Base-by-base conservation (phyloP, 2,888 invertebrate genomes). In the Parnassius smintheus region DNA sequence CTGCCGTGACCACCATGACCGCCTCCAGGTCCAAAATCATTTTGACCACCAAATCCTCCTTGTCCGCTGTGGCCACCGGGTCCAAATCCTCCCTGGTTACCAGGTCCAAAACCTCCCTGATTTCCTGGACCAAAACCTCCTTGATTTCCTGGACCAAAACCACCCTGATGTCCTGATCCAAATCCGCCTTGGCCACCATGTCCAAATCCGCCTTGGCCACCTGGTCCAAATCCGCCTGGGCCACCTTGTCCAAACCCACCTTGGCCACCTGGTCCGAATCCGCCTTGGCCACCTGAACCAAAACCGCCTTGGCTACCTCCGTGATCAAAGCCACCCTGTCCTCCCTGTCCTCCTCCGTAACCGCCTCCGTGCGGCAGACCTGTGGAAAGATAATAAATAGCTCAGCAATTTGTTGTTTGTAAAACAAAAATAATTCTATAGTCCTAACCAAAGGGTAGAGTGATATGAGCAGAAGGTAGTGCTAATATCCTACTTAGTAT, bases 161-260 rank as follows among this genome's bases (percentile, higher is more conserved):
- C 70, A 18, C 68, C 64, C 9, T 69, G 67, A 0, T 66, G 41
- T 9, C 52, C 55, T 13, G 48, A 46, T 45, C 68, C 70, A 18
- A 56, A 66, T 10, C 68, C 67, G 11, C 64, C 62, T 1, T 67
- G 63, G 2, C 59, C 52, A 0, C 68, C 66, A n/a, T 22, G 46
- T 44, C 70, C 67, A 11, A 66, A 65, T 2, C 69, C 67, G 25
- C 67, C 64, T n/a, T 69, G 66, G 2, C 66, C 10, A 9, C 46
- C 46, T 18, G 7, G 12, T 3, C 65, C 65, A 45, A 4, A 13
- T 4, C 54, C 54, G 9, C 42, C 55, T 55, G 44, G 46, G 12
- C 70, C 68, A 51, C 60, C 60, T 22, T 48, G 56, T 10, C 52
- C 57, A 18, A 18, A 18, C 18, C 18, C 18, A 1, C 18, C 18